Conservation (phyloP, 1,140 invertebrate genomes). For the Dendrolimus punctatus region DNA sequence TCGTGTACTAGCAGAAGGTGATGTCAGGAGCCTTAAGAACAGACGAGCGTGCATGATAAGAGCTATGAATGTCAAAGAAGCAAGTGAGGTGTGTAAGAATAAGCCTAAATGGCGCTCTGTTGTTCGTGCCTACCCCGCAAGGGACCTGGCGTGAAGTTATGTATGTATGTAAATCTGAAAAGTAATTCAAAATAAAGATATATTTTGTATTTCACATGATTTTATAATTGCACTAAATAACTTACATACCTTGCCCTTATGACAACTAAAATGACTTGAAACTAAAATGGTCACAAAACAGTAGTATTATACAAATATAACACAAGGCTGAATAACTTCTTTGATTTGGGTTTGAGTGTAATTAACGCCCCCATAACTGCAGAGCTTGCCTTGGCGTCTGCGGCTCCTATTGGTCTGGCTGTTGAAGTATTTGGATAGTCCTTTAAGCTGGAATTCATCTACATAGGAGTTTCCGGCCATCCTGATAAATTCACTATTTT, state of each 20-base stretch:
- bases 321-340: conserved; percentile 43
- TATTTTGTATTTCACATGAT: conserved; percentile 34
- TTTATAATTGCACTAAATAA: conserved; percentile 35
- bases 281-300: conserved; percentile 24
- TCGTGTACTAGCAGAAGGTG: too few species aligned
- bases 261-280: conserved; percentile 15
- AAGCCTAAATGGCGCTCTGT: too few species aligned
- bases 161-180: too few species aligned
- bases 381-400: conserved; percentile 77
- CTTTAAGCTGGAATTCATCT: conserved; percentile 74
- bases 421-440: conserved; percentile 76
- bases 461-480: conserved; percentile 80
- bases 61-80: too few species aligned
- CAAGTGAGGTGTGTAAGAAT: too few species aligned
- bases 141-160: too few species aligned
- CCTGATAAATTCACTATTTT: conserved; percentile 8
- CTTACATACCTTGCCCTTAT: conserved; percentile 14
- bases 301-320: conserved; percentile 23
- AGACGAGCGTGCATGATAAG: too few species aligned
- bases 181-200: neutral
- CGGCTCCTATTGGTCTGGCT: conserved; percentile 75
- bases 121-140: too few species aligned
- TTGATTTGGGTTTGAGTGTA: conserved; percentile 75
- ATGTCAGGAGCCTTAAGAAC: too few species aligned
- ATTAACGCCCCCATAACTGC: conserved; percentile 73